Conservation (phyloP, 2,888 invertebrate genomes). For the Pristionchus arcanus region DNA sequence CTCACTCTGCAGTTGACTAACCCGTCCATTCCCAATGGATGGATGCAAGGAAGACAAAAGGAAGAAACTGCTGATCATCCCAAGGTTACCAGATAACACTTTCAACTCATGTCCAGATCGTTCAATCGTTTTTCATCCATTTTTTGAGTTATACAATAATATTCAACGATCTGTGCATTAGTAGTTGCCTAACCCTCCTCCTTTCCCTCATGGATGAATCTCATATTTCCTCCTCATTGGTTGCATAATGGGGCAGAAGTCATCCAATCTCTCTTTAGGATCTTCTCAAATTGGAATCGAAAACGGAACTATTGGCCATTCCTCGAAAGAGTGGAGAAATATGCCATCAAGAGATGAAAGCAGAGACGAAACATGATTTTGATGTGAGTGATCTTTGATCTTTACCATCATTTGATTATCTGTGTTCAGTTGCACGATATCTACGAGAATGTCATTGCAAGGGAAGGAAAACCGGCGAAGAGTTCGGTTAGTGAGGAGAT, state of each 20-base stretch:
- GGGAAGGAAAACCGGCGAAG: neutral
- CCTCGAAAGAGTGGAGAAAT: neutral
- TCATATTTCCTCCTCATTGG: slow-evolving; percentile 9
- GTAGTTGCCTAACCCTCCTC: neutral
- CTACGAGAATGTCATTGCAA: slow-evolving; percentile 58
- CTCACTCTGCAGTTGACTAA: neutral
- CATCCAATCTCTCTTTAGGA: slow-evolving; percentile 31
- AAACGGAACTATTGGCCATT: neutral
- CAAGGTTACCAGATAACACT: neutral
- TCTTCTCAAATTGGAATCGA: slow-evolving; percentile 25
- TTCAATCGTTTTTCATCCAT: too few relatives aligned
- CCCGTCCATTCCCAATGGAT: neutral
- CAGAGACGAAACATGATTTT: slow-evolving; percentile 21
- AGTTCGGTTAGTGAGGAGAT: neutral
- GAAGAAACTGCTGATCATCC: neutral
- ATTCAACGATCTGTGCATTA: neutral
- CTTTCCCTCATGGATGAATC: neutral
- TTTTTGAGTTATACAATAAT: too few relatives aligned
- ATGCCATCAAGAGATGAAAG: slow-evolving; percentile 28
- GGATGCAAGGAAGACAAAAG: neutral
- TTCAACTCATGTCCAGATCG: neutral
- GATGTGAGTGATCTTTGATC: slow-evolving; percentile 42
- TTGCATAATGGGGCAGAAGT: neutral
- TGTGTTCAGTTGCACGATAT: slow-evolving; percentile 64
- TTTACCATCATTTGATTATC: neutral